Conservation (phyloP, 2,113 vertebrate genomes). For the Marmota monax region DNA sequence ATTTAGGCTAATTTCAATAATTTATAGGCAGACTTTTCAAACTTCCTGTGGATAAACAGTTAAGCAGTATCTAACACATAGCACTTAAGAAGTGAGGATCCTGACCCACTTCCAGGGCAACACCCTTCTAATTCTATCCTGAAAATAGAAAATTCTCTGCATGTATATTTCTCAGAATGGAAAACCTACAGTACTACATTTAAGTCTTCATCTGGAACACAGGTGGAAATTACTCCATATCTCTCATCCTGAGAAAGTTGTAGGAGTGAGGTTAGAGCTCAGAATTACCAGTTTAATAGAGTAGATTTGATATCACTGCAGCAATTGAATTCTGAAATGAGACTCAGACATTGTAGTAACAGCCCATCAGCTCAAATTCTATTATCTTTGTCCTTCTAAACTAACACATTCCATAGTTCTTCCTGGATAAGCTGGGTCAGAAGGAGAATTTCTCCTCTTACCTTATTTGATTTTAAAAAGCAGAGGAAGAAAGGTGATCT, state of each 20-base stretch:
- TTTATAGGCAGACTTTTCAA: neutral
- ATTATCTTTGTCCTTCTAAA: neutral
- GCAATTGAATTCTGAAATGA: neutral
- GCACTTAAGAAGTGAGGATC: neutral
- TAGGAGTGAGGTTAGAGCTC: neutral
- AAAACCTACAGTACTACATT: neutral
- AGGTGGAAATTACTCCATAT: neutral
- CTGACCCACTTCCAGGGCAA: neutral
- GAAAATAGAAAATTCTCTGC: neutral
- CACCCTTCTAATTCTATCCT: neutral
- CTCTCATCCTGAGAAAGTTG: neutral
- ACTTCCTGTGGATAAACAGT: conserved; percentile 11
- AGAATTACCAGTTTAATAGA: neutral
- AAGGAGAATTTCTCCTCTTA: neutral
- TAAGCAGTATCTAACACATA: neutral
- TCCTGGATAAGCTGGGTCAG: neutral
- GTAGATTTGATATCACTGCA: neutral
- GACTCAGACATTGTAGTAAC: neutral
- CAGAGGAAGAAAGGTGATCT: neutral
- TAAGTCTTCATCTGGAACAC: neutral
- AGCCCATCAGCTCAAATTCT: neutral
- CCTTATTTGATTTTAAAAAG: conserved; percentile 5
- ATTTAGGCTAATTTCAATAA: conserved; percentile 57
- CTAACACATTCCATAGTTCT: neutral
- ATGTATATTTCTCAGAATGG: neutral